Percentiles rank a stretch among this genome's conserved stretches.
Conservation (phyloP, 1,140 invertebrate genomes). For the Ceratosolen fusciceps region DNA sequence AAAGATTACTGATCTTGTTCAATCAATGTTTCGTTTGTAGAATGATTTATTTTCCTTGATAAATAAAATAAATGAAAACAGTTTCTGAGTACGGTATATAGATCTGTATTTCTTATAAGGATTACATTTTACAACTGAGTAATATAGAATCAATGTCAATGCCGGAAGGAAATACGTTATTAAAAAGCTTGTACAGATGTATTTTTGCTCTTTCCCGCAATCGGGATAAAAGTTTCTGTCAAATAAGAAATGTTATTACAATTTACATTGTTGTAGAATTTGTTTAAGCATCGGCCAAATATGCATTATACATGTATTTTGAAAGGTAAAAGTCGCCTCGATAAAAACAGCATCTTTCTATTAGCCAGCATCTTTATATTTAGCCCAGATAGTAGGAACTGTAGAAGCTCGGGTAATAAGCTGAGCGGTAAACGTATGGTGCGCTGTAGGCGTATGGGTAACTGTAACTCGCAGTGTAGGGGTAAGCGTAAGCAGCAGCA, state of each 20-base stretch:
- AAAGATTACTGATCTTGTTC: too few relatives aligned
- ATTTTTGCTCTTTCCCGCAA: neutral
- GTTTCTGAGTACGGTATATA: neutral
- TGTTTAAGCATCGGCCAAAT: neutral
- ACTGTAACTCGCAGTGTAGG: constrained; percentile 48
- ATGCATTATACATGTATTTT: neutral
- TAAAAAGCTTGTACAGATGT: neutral
- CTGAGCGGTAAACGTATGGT: constrained; percentile 57
- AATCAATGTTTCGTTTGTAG: too few relatives aligned
- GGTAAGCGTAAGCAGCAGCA: constrained; percentile 40
- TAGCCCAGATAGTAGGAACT: constrained; percentile 53
- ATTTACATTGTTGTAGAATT: neutral
- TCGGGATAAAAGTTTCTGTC: neutral
- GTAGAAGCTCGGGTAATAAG: constrained; percentile 56
- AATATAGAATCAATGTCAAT: neutral
- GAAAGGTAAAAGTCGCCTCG: too few relatives aligned
- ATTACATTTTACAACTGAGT: constrained; percentile 1
- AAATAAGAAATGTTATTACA: neutral
- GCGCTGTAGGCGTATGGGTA: constrained; percentile 55
- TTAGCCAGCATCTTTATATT: neutral
- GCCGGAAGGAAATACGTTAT: neutral
- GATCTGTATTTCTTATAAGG: neutral
- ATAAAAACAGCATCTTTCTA: neutral
- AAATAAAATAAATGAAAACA: neutral
- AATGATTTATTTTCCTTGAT: too few relatives aligned